phyloP scores from a whole-genome alignment of 2,888 invertebrate genomes.

The Arge pagana region DNA sequence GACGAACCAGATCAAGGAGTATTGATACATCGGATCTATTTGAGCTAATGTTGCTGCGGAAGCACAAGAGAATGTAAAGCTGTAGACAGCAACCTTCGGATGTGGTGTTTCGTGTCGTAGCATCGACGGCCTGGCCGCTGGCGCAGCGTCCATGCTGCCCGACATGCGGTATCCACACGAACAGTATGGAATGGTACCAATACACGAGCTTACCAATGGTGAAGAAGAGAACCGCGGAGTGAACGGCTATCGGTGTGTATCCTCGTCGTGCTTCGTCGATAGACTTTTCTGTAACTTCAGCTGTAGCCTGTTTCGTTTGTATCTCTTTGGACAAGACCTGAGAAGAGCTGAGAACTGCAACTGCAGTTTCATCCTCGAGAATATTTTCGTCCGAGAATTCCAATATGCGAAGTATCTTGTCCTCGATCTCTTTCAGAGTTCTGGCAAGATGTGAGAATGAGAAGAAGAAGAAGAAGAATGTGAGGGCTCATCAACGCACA shows the following conservation, averaged over 20 bases:
- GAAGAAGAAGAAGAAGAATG: no score
- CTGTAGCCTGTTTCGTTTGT: conserved; percentile 85
- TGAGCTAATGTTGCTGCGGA: conserved; percentile 78
- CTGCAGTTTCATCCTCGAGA: conserved; percentile 91
- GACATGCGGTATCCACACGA: neutral
- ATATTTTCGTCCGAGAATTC: conserved; percentile 78
- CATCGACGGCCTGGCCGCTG: neutral
- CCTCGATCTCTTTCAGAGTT: conserved; percentile 85
- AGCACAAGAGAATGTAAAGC: no score
- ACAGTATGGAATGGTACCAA: no score
- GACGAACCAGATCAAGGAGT: conserved; percentile 93
- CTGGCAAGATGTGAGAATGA: no score
- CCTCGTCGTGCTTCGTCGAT: conserved; percentile 84
- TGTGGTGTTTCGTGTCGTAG: neutral
- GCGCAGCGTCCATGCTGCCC: neutral
- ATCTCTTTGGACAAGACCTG: conserved; percentile 90
- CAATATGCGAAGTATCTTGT: conserved; percentile 82
- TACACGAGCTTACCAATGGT: conserved; percentile 77
- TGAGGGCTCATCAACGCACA: neutral
- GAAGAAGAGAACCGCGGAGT: conserved; percentile 90
- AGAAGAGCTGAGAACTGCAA: conserved; percentile 82
- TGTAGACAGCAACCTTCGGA: neutral
- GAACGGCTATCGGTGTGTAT: conserved; percentile 86
- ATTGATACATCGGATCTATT: conserved; percentile 98
- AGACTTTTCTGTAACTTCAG: conserved; percentile 86